Evolutionary conservation across 2,113 vertebrate species (phyloP), one percentile per base, ranked within the genome.

Genomic region (Cyanoliseus patagonus): DNA sequence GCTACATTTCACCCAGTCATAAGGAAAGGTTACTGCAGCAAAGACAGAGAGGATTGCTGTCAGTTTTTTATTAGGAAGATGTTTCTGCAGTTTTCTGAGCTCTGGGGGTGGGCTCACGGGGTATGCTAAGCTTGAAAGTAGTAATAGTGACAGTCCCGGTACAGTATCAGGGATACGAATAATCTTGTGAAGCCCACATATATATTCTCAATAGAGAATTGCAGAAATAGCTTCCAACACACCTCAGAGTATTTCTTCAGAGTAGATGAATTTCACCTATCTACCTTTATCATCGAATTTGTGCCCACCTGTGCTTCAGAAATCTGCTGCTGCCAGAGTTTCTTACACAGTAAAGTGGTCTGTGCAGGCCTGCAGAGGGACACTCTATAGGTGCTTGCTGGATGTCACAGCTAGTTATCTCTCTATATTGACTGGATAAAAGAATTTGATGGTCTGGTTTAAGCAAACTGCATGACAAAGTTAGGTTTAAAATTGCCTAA

Each of bases 1-100:
- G 25, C n/a, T 78, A 33, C 1, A 1, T 39, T 82, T 93, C 3
- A 5, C 42, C 30, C 0, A 0, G n/a, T 63, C 15, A 13, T 72
- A 79, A 86, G 57, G 77, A 81, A 94, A 69, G 27, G 7, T 10
- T 72, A 49, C 20, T 31, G 8, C 27, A 90, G 30, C 44, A 73
- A 95, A 82, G 30, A 52, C 61, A 76, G 23, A 57, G 30, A 57
- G 7, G 37, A 35, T 62, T 74, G 25, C 24, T 69, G 11, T 59
- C 33, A 70, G 13, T 5, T 44, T 88, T 64, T 69, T 59, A 35
- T 83, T 59, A 63, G 37, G 57, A 83, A 77, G 30, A 15, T 63
- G 37, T 16, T 70, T 47, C 47, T 84, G 33, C 27, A 74, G 14
- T 73, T 82, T 90, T 7, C n/a, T 59, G 25, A 39, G 15, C 31